Evolutionary conservation across 2,888 invertebrate genomes (phyloP).

Genomic region (Ichneumoninae sp.): DNA sequence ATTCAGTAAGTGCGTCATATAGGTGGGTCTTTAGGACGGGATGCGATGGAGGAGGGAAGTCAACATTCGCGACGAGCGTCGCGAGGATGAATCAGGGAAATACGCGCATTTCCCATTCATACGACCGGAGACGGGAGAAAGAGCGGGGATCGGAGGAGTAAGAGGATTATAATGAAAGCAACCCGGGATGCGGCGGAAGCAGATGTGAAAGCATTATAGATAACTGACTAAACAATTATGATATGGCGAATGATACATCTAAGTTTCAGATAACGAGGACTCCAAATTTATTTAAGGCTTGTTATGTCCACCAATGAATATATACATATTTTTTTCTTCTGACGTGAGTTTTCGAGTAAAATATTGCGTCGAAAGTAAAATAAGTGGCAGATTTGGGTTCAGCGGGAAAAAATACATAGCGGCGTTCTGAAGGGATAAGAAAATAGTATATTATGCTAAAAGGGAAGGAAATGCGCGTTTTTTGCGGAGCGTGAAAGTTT

Average conservation of each 20-base stretch:
- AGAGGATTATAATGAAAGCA: neutral
- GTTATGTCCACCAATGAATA: too few species aligned
- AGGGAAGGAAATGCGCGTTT: too few species aligned
- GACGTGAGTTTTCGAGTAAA: neutral
- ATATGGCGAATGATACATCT: neutral
- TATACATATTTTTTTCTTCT: too few species aligned
- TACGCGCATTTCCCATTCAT: constrained; percentile 52
- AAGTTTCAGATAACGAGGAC: neutral
- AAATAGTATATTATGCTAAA: too few species aligned
- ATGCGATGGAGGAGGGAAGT: constrained; percentile 9
- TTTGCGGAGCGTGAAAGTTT: too few species aligned
- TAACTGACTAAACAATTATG: neutral
- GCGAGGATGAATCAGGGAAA: constrained; percentile 55
- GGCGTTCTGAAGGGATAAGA: too few species aligned
- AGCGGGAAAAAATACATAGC: neutral
- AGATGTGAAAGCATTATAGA: neutral
- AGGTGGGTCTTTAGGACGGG: neutral
- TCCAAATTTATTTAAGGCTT: too few species aligned
- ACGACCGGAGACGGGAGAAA: constrained; percentile 11
- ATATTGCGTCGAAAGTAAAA: neutral
- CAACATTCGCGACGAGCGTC: constrained; percentile 14
- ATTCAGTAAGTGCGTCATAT: constrained; percentile 15
- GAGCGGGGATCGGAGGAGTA: neutral
- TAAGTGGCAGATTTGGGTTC: neutral
- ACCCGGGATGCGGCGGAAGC: neutral